Base-by-base conservation (phyloP, 2,797 vertebrate genomes). In the Tapirus indicus region DNA sequence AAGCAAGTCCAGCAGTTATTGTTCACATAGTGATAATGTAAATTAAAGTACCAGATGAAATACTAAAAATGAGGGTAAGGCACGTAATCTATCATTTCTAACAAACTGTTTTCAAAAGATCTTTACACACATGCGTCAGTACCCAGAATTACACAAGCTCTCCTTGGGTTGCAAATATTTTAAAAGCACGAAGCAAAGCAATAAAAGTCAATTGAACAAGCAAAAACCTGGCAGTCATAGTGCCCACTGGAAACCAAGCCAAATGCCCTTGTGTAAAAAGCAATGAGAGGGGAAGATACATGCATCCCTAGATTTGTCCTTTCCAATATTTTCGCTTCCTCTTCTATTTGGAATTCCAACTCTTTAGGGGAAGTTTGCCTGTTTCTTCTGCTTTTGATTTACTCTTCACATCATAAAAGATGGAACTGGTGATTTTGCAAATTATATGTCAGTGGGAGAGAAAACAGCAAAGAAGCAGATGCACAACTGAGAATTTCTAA, bases 131-230 rank as follows among this genome's bases (percentile, higher is more conserved):
- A 89, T 68, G 69, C n/a, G 78, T 95, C 79, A 84, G 95, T 91
- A 94, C 29, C 69, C 88, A 95, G 85, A 95, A 89, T 96, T 94
- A 96, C 62, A 87, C 78, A 94, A 93, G 86, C 29, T 94, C 82
- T 96, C 96, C 52, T 69, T 80, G 56, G 83, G n/a, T 58, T 96
- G 69, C 85, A 97, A 96, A 97, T 95, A 96, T 82, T 94, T 97
- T 96, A 89, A 96, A 98, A 98, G 92, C 29, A 84, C 87, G 80
- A 95, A 95, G 85, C 71, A 95, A 97, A 97, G 91, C 85, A 97
- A 96, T 97, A 95, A 96, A 97, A 96, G 85, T 95, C 97, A 96
- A 93, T 88, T 41, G 66, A 98, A 97, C 69, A 94, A 95, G 93
- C 93, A 94, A 96, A 97, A 97, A 41, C 41, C 92, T 97, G 95